Conservation (phyloP, 2,888 invertebrate genomes). For the Chironomus riparius region DNA sequence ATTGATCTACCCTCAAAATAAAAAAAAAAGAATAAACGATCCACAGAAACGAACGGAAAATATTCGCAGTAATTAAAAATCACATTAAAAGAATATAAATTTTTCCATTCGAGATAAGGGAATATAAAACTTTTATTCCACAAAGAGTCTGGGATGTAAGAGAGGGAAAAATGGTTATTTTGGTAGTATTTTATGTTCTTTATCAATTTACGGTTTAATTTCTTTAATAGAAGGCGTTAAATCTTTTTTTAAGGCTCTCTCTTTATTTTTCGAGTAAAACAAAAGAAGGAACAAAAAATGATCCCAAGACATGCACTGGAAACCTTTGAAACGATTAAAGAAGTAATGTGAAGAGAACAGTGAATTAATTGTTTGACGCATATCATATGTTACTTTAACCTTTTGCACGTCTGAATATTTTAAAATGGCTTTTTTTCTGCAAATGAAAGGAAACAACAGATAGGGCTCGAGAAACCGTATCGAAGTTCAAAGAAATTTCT, state of each 20-base stretch:
- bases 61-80: background rate
- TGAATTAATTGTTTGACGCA: conserved; percentile 3
- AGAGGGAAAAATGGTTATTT: background rate
- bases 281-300: background rate
- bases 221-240: background rate
- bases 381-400: conserved; percentile 10
- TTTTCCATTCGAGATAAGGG: background rate
- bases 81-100: background rate
- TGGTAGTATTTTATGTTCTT: background rate
- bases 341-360: background rate
- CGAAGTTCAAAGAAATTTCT: background rate
- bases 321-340: background rate
- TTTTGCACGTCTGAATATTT: background rate
- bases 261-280: no score
- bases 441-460: background rate
- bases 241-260: no score
- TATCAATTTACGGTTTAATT: background rate
- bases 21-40: no score
- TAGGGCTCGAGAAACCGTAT: conserved; percentile 2
- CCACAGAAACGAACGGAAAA: no score
- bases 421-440: background rate
- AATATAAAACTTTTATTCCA: background rate
- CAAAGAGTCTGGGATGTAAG: background rate
- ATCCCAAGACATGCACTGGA: background rate
- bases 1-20: no score